Percentiles rank a stretch among this genome's conserved stretches.
Evolutionary conservation across 2,797 vertebrate species (phyloP).

Genomic region (Xiphorhynchus erythropygius): DNA sequence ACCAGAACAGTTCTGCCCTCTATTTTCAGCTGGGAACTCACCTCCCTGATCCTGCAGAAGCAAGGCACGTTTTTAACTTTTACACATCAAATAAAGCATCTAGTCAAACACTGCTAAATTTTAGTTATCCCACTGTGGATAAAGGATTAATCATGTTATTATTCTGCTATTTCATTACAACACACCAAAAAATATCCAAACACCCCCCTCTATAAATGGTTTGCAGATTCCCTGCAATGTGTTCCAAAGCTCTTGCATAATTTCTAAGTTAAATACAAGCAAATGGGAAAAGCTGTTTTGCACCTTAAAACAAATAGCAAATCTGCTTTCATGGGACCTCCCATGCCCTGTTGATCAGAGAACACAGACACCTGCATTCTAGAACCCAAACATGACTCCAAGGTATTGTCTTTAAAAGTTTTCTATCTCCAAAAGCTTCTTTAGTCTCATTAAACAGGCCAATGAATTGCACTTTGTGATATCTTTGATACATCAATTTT

Average conservation of each 20-base stretch:
- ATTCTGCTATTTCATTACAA: not conserved
- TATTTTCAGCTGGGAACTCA: not conserved
- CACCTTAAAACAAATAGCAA: not conserved
- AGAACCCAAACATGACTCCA: not conserved
- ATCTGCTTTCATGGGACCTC: not conserved
- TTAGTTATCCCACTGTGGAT: not conserved
- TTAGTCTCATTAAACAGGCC: not conserved
- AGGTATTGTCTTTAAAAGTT: not conserved
- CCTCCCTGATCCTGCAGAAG: not conserved
- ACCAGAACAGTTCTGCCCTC: not conserved
- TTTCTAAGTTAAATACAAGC: not conserved
- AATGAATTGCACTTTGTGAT: not conserved
- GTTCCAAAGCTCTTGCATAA: not conserved
- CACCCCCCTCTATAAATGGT: not conserved
- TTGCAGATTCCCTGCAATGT: not conserved
- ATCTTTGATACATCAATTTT: not conserved
- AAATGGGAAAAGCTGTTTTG: not conserved
- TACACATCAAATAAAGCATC: not conserved
- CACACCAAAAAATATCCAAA: not conserved
- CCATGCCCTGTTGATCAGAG: not conserved
- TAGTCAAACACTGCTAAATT: not conserved
- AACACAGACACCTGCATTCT: not conserved
- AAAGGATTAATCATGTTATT: not conserved
- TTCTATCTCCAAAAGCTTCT: not conserved
- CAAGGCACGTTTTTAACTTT: not conserved